Conservation (phyloP, 2,113 vertebrate species). For the Prunella himalayana region DNA sequence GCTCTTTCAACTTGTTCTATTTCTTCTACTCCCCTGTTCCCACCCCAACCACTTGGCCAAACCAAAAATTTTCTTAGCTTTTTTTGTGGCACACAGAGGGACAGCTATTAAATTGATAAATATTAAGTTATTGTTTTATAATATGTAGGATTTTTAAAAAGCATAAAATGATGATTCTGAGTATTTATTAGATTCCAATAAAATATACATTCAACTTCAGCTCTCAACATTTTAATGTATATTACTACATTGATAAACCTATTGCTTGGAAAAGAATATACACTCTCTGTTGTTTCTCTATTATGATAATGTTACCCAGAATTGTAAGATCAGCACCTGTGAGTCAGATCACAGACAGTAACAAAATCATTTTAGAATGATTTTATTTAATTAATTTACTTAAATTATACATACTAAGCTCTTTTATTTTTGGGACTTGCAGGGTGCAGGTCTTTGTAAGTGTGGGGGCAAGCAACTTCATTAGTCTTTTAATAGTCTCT, state of each 20-base stretch:
- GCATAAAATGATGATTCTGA: not conserved
- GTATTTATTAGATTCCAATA: not conserved
- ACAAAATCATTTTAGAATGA: not conserved
- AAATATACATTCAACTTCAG: not conserved
- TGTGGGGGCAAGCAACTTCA: not conserved
- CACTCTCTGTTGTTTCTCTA: not conserved
- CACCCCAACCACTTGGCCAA: not conserved
- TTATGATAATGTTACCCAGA: not conserved
- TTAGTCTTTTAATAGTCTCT: slow-evolving; percentile 30
- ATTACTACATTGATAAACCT: not conserved
- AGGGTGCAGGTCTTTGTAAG: slow-evolving; percentile 2
- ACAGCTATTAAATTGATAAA: not conserved
- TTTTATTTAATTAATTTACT: slow-evolving; percentile 45
- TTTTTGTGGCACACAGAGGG: not conserved
- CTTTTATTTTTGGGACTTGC: slow-evolving; percentile 1
- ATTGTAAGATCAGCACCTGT: not conserved
- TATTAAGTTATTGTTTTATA: not conserved
- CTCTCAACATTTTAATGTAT: not conserved
- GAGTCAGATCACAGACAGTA: slow-evolving; percentile 32
- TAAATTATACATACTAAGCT: not conserved
- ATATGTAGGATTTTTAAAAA: not conserved
- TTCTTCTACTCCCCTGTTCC: not conserved
- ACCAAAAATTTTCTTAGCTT: not conserved
- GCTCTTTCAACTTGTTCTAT: not conserved
- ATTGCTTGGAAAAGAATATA: not conserved